Evolutionary conservation across 2,113 vertebrate genomes (phyloP), one percentile per base, ranked within the genome.

Genomic region (Tetrao urogallus): DNA sequence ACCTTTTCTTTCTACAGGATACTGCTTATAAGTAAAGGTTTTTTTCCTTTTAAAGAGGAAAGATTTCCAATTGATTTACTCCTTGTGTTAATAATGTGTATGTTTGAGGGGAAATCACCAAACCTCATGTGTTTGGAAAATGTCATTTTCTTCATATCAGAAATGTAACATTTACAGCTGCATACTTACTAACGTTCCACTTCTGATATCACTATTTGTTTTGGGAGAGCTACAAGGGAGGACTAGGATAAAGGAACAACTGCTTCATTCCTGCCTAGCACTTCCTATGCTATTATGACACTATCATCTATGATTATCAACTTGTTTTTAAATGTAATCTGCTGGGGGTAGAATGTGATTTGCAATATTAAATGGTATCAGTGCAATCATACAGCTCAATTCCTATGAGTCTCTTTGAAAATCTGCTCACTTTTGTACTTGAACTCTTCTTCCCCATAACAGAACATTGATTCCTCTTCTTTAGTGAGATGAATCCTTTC

Each of bases 321-420:
- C 5, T 54, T 90, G 86, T 45, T 93, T 96, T 87, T 67, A 92
- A 81, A 90, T 72, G 94, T 82, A 92, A 91, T 88, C 91, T 95
- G 48, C 64, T 47, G 89, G 69, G 81, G 40, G 40, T 79, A 93
- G 91, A 88, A 92, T 89, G 77, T 85, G 86, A 91, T 95, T 84
- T 94, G 87, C 66, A 87, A 89, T 82, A 96, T 92, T 92, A 92
- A 94, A 90, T 87, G 81, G 81, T 81, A 96, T 92, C 89, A 94
- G 54, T 58, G 45, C 65, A 90, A 86, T 88, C 80, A 81, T 5
- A 6, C 69, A 79, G 84, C 71, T 91, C 32, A 82, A 70, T 73
- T 94, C 92, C 74, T 91, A 90, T 32, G 50, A 45, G 54, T 13
- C 43, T 48, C 54, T 86, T 94, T 82, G 89, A 92, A 96, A 94